phyloP scores from a whole-genome alignment of 2,888 invertebrate species.

The Auanema freiburgensis region DNA sequence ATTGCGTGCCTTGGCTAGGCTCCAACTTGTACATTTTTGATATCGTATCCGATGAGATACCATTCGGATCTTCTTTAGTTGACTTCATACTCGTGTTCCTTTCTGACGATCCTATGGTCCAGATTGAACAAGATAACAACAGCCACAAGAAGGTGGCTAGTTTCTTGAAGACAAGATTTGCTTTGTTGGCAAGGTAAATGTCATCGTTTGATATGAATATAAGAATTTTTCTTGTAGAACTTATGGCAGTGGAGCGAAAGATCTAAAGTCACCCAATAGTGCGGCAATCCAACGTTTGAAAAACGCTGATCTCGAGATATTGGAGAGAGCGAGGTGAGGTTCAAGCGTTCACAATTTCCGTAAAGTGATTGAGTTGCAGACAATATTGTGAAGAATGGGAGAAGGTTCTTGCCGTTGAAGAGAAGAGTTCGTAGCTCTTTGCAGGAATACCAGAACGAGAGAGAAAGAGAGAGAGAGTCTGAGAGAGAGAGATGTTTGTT shows the following conservation, averaged over 20 bases:
- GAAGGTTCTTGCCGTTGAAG: not conserved
- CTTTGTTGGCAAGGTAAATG: conserved; percentile 17
- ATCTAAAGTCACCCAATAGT: not conserved
- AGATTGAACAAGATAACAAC: conserved; percentile 9
- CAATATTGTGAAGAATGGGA: conserved; percentile 4
- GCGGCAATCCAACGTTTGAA: conserved; percentile 7
- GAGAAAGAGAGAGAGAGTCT: no score
- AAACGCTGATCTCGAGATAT: conserved; percentile 1
- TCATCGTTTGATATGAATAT: not conserved
- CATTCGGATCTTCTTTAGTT: no score
- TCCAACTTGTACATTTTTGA: conserved; percentile 28
- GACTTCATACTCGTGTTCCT: not conserved
- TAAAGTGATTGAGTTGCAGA: not conserved
- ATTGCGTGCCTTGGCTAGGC: conserved; percentile 11
- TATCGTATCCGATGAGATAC: no score
- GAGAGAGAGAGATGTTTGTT: not conserved
- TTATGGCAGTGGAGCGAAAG: not conserved
- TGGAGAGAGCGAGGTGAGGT: conserved; percentile 8
- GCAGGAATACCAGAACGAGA: no score
- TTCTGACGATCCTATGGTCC: not conserved
- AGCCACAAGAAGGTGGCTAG: conserved; percentile 22
- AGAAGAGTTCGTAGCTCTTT: not conserved
- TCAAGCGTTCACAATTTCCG: not conserved
- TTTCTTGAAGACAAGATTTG: conserved; percentile 28
- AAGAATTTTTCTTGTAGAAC: not conserved